Base-by-base conservation (phyloP, 2,888 invertebrate species). In the Drosophila diplacantha region DNA sequence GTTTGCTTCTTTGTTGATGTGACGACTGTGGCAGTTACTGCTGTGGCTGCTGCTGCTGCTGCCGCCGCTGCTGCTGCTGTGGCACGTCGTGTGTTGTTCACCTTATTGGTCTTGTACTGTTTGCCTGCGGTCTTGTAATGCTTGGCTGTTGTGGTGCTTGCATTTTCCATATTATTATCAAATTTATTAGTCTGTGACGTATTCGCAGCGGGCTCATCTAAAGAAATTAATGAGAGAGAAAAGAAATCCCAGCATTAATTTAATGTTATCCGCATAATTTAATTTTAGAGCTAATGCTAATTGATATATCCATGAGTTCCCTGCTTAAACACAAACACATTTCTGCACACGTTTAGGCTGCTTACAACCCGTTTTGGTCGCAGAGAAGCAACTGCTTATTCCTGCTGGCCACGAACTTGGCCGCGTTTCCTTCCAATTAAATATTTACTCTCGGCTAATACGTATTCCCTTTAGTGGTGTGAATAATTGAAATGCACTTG, bases 141-240 rank as follows among this genome's bases (percentile, higher is more conserved):
- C 74, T 62, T 84, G 71, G 61, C 71, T 69, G 69, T 68, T 78
- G 72, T 58, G 74, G 73, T 62, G 72, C 73, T 83, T 73, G 84
- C 82, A 74, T 82, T 84, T 81, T 88, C 86, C 88, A 87, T 87
- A 71, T 83, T 87, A 80, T 73, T 77, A 75, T 69, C 78, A 66
- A 72, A 69, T 72, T 76, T 65, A 58, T 52, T 73, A 62, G 62
- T 64, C 69, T 73, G 74, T 72, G 72, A 72, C 74, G 84, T 83
- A 56, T 73, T 69, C 35, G 83, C 86, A 61, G 85, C 83, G 71
- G 86, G 81, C 83, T 86, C 88, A 87, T 88, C 88, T 88, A 64
- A 8, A 82, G 29, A 6, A 22, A 26, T 29, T 11, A 22, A n/a
- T 26, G 26, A 82, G 49, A 52, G 1, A 41, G 18, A 41, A 6